phyloP scores from a whole-genome alignment of 2,888 invertebrate species.

The Tiliacea citrago region DNA sequence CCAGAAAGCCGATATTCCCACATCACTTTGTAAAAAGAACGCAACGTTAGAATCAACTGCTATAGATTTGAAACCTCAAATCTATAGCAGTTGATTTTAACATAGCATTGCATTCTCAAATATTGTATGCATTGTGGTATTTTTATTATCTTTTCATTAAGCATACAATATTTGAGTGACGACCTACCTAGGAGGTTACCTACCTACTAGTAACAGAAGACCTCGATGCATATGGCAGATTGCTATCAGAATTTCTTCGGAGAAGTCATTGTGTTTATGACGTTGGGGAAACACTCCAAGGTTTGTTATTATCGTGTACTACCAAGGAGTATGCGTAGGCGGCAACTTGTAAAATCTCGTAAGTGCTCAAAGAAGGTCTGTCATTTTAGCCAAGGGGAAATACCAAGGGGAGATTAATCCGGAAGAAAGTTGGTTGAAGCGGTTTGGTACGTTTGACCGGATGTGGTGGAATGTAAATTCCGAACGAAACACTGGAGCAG shows the following conservation, averaged over 20 bases:
- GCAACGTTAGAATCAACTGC: background rate
- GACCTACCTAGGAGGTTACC: background rate
- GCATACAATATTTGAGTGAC: background rate
- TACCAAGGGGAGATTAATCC: conserved; percentile 15
- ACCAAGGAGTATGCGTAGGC: conserved; percentile 35
- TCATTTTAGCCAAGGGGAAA: conserved; percentile 30
- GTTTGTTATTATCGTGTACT: conserved; percentile 25
- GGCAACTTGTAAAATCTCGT: conserved; percentile 8
- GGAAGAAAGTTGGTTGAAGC: background rate
- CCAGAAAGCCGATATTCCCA: background rate
- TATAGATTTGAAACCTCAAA: no score
- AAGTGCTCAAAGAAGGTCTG: conserved; percentile 32
- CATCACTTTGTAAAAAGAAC: background rate
- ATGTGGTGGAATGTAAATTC: background rate
- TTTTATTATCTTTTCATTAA: no score
- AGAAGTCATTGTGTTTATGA: conserved; percentile 35
- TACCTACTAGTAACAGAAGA: conserved; percentile 13
- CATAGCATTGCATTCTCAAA: no score
- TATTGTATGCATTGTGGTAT: no score
- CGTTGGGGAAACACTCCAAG: conserved; percentile 39
- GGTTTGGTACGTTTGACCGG: background rate
- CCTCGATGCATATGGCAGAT: conserved; percentile 27
- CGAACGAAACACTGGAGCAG: background rate
- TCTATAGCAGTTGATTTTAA: no score
- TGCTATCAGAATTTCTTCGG: conserved; percentile 40